phyloP scores from a whole-genome alignment of 2,797 vertebrate genomes.

The Pitangus sulphuratus region DNA sequence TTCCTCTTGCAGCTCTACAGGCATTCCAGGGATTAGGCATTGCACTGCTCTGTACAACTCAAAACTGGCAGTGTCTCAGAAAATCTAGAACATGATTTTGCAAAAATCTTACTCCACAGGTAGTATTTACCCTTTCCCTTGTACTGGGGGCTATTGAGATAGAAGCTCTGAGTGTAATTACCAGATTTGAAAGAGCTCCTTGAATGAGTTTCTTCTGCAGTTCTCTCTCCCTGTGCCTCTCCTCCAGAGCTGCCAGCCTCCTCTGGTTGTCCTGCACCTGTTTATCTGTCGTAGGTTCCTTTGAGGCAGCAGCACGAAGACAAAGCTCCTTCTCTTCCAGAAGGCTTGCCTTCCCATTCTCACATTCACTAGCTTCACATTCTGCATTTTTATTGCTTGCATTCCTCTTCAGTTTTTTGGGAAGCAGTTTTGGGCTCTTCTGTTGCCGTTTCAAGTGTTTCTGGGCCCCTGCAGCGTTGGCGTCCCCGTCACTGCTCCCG shows the following conservation, averaged over 20 bases:
- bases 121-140: neutral
- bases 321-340: neutral
- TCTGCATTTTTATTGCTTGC: neutral
- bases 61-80: neutral
- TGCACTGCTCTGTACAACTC: neutral
- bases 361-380: neutral
- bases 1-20: neutral
- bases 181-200: conserved; percentile 87
- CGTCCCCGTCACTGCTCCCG: neutral
- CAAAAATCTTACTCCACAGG: neutral
- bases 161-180: conserved; percentile 63
- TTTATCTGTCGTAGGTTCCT: conserved; percentile 19
- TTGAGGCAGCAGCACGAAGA: neutral
- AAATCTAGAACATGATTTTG: neutral
- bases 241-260: conserved; percentile 88
- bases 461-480: neutral
- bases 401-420: neutral
- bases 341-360: neutral
- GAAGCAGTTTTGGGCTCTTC: neutral
- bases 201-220: conserved; percentile 88
- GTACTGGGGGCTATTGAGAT: neutral
- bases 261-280: conserved; percentile 87
- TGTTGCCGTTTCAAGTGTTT: accelerated
- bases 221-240: conserved; percentile 83
- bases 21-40: neutral